Evolutionary conservation across 2,797 vertebrate genomes (phyloP).

Genomic region (Sternarchorhynchus goeldii): DNA sequence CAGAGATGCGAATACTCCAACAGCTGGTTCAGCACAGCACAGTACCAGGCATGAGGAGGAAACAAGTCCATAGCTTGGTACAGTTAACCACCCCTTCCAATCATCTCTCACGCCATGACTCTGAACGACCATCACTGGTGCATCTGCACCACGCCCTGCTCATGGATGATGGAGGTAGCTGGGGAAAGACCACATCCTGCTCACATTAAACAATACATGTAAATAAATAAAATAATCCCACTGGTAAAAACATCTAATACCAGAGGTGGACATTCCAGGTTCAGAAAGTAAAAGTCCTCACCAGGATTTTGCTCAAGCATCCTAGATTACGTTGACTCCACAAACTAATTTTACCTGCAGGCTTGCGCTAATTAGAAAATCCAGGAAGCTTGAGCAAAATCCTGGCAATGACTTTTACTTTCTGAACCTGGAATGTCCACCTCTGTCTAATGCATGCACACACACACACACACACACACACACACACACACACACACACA

Average conservation of each 20-base stretch:
- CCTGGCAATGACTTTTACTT: no score
- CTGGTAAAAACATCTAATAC: neutral
- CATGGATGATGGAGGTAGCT: constrained; percentile 30
- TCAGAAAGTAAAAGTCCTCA: no score
- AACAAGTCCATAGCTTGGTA: neutral
- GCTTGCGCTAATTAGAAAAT: no score
- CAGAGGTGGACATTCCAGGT: no score
- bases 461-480: constrained; percentile 1
- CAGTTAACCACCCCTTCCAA: constrained; percentile 14
- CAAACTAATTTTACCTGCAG: no score
- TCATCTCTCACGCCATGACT: constrained; percentile 1
- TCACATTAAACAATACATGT: constrained; percentile 30
- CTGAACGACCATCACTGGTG: neutral
- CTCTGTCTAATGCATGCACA: constrained; percentile 16
- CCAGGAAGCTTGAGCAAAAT: no score
- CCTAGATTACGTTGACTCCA: no score
- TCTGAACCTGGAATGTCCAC: no score
- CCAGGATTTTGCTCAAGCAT: no score
- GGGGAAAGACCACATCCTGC: constrained; percentile 15
- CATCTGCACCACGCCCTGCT: neutral
- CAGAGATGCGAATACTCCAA: neutral
- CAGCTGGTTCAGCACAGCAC: constrained; percentile 9
- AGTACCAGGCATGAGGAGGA: neutral
- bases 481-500: neutral
- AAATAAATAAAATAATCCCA: constrained; percentile 19